Base-by-base conservation (phyloP, 2,113 vertebrate genomes). In the Mixornis gularis region DNA sequence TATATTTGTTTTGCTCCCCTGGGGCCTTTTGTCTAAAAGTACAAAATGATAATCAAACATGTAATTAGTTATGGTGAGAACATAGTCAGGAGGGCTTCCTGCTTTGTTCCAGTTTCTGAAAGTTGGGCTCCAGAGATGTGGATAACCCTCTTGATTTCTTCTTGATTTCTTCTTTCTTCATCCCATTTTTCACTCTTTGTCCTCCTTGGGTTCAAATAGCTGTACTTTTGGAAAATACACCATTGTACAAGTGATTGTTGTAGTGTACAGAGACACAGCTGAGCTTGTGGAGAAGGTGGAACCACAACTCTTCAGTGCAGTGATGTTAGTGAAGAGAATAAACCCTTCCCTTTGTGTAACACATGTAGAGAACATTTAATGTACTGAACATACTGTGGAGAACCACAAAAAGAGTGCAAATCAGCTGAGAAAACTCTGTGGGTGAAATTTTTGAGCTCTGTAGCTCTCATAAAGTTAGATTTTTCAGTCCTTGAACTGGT, bases 1-100 rank as follows among this genome's bases (percentile, higher is more conserved):
- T 85, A 10, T 22, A 83, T 95, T 91, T 95, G 66, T 77, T 96
- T 94, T 91, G 44, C 79, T 93, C 95, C 90, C 92, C 92, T 43
- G 60, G 78, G 86, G 70, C 74, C 79, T 92, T 86, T 49, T 93
- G 78, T 72, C 82, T 93, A 89, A 89, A 95, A 95, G 84, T 63
- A 87, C 55, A 95, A 93, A 94, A 70, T 85, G 79, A 71, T 80
- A 89, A 88, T 89, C 90, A 94, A 90, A 95, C 77, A 76, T 58
- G 46, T 87, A 94, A 94, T 93, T 96, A 92, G 85, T 89, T 93
- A 84, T 56, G 63, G 85, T 86, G 86, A 85, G 68, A 71, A 18
- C 9, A 38, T 58, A 65, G 73, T 59, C 70, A 83, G 80, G 24
- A 83, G 17, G 29, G 43, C 55, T 56, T 60, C 43, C n/a, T 92